Evolutionary conservation across 2,888 invertebrate species (phyloP).

Genomic region (Oxystoma pomonae): DNA sequence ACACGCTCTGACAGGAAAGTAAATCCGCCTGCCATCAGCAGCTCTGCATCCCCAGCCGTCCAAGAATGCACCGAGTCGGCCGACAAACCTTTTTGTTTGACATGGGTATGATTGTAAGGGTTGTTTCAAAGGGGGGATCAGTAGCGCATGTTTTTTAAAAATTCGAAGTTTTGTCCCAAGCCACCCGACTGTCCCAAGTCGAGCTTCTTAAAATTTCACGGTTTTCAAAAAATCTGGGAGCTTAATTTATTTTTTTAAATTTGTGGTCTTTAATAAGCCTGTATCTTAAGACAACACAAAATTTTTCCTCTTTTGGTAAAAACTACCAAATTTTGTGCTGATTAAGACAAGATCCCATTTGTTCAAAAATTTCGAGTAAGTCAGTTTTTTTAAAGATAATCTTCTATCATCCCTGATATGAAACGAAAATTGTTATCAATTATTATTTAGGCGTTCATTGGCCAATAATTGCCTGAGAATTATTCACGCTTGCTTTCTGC

Average conservation of each 20-base stretch:
- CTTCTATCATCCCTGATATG: constrained; percentile 1
- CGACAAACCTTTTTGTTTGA: too few species aligned
- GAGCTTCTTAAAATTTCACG: background rate
- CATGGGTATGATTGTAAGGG: too few species aligned
- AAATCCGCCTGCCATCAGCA: too few species aligned
- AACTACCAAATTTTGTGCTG: constrained; percentile 1
- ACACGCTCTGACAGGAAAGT: too few species aligned
- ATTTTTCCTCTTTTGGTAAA: background rate
- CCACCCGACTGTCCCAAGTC: too few species aligned
- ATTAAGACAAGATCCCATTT: background rate
- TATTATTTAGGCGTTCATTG: background rate
- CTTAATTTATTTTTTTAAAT: background rate
- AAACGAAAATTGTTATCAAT: background rate
- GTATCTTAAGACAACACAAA: background rate
- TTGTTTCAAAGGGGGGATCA: too few species aligned
- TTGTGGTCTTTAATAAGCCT: background rate
- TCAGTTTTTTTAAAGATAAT: background rate
- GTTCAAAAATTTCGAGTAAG: constrained; percentile 1
- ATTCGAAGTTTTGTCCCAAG: too few species aligned
- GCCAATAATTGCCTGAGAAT: constrained; percentile 1
- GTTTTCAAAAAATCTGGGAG: constrained; percentile 1
- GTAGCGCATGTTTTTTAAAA: too few species aligned
- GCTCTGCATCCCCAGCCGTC: too few species aligned
- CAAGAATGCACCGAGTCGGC: too few species aligned
- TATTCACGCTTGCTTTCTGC: background rate